A percentile compares a stretch with the other conserved stretches of the same genome.
Evolutionary conservation across 2,888 invertebrate species (phyloP).

Genomic region (Neoitamus cyanurus): DNA sequence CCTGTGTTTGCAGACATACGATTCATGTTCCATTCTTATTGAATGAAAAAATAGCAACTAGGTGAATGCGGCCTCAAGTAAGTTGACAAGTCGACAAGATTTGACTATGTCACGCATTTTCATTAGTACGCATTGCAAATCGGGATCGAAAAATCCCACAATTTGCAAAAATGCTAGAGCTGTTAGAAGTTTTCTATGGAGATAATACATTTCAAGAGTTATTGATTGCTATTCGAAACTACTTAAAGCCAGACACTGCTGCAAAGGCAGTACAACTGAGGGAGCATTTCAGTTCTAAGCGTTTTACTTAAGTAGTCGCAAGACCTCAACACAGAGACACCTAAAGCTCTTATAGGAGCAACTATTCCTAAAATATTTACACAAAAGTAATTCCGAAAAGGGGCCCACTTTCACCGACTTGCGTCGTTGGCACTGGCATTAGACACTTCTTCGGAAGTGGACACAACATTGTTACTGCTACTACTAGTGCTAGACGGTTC

Average conservation of each 20-base stretch:
- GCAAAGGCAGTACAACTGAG: neutral
- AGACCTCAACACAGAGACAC: neutral
- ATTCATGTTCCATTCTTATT: neutral
- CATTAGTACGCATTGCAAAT: neutral
- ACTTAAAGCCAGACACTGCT: neutral
- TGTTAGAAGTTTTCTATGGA: neutral
- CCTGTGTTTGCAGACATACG: neutral
- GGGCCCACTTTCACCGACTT: slow-evolving; percentile 47
- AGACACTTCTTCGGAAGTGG: slow-evolving; percentile 44
- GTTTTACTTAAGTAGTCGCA: neutral
- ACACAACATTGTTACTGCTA: slow-evolving; percentile 22
- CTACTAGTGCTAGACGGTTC: slow-evolving; percentile 24
- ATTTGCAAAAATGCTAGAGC: neutral
- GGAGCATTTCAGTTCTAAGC: neutral
- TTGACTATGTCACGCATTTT: neutral
- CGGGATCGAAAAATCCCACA: neutral
- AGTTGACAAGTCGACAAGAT: neutral
- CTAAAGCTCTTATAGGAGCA: neutral
- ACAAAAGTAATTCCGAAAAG: neutral
- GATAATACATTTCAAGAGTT: neutral
- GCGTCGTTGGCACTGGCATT: slow-evolving; percentile 49
- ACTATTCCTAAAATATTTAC: neutral
- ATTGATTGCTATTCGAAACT: no score
- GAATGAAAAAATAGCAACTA: neutral
- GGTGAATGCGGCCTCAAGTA: neutral